These are phyloP conservation scores for Prionace glauca DNA, from an alignment of 2,797 vertebrate genomes.

Conservation along the genomic window DNA sequence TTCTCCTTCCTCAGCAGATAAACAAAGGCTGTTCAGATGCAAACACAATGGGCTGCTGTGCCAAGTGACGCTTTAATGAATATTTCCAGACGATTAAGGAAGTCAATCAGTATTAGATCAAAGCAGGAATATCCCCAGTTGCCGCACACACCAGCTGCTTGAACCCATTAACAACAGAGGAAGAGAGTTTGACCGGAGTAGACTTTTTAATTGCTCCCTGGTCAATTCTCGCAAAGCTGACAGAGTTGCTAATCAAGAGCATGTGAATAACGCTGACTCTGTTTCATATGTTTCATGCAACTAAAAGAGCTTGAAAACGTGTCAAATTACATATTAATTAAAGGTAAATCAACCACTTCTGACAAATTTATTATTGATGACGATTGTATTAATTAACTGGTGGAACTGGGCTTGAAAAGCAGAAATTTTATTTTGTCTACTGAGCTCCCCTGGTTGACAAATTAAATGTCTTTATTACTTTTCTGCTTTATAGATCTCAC, in stretches of 20 bases:
- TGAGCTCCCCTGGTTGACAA: neutral
- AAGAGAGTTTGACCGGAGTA: constrained; percentile 20
- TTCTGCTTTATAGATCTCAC: neutral
- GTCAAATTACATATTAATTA: neutral
- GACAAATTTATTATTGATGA: neutral
- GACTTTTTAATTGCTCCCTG: constrained; percentile 31
- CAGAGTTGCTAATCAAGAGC: neutral
- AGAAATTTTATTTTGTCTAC: neutral
- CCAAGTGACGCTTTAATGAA: constrained; percentile 28
- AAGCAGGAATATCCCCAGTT: neutral
- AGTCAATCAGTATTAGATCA: constrained; percentile 13
- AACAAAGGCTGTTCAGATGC: neutral
- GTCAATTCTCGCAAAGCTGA: neutral
- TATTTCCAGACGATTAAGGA: neutral
- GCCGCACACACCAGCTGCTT: neutral
- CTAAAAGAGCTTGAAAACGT: neutral
- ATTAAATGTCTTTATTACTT: neutral
- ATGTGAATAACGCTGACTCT: neutral
- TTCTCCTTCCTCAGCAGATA: neutral
- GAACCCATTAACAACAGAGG: neutral
- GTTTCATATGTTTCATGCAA: neutral
- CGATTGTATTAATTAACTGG: neutral
- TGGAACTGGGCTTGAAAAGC: neutral
- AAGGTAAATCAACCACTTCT: neutral
- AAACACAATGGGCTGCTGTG: neutral